Conservation (phyloP, 1,140 invertebrate genomes). For the Drosophila pectinifera region DNA sequence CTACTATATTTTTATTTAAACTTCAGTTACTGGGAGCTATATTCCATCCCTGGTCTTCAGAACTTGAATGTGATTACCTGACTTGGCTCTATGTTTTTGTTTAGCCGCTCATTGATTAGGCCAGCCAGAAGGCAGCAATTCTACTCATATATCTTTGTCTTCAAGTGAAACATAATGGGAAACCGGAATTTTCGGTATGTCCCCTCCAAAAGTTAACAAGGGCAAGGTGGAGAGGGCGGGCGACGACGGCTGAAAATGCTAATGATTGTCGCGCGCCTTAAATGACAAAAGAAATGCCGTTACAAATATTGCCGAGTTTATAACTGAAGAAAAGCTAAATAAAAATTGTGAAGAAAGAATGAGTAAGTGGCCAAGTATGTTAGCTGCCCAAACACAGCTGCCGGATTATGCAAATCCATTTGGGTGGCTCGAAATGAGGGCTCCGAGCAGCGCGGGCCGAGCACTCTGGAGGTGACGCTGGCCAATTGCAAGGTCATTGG, state of each 20-base stretch:
- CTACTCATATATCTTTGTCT: conserved; percentile 42
- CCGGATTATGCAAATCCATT: conserved; percentile 68
- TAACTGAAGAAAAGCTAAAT: conserved; percentile 33
- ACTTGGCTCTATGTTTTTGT: conserved; percentile 19
- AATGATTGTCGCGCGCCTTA: conserved; percentile 49
- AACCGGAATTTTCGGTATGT: conserved; percentile 66
- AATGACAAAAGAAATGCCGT: conserved; percentile 73
- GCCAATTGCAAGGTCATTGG: conserved; percentile 72
- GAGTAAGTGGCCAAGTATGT: conserved; percentile 57
- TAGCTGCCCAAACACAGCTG: conserved; percentile 62
- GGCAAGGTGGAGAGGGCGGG: neutral
- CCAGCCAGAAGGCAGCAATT: conserved; percentile 49
- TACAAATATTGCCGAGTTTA: conserved; percentile 64
- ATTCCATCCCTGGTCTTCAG: conserved; percentile 25
- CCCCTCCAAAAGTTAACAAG: conserved; percentile 29
- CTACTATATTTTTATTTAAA: conserved; percentile 4
- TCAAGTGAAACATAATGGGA: conserved; percentile 68
- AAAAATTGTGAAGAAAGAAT: conserved; percentile 66
- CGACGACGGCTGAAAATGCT: conserved; percentile 27
- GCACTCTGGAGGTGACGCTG: conserved; percentile 47
- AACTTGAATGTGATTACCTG: conserved; percentile 49
- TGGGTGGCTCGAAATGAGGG: conserved; percentile 62
- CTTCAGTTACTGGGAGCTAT: neutral
- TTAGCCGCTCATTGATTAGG: conserved; percentile 58
- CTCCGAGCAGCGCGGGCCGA: conserved; percentile 14